A percentile compares a stretch with the other conserved stretches of the same genome.
Conservation (phyloP, 2,888 invertebrate species). For the Epinotia nisella region DNA sequence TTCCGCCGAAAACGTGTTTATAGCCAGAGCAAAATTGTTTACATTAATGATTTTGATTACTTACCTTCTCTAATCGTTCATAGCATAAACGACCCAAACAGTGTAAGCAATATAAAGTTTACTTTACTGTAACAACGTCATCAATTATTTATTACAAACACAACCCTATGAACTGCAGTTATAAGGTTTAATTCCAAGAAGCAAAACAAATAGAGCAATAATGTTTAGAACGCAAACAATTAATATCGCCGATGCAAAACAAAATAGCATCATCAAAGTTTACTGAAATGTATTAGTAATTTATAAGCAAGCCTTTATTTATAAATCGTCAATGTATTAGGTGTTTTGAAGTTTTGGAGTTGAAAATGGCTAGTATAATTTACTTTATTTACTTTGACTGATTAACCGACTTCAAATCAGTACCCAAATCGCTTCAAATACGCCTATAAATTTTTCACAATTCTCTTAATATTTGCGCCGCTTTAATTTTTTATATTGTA, state of each 20-base stretch:
- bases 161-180: neutral
- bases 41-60: too few relatives aligned
- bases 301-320: neutral
- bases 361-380: neutral
- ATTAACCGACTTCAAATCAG: too few relatives aligned
- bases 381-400: too few relatives aligned
- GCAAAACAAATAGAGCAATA: neutral
- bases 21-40: too few relatives aligned
- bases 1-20: too few relatives aligned
- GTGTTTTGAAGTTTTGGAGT: neutral
- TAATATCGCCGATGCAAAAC: neutral
- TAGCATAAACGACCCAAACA: too few relatives aligned
- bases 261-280: neutral
- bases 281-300: neutral
- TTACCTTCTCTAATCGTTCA: too few relatives aligned
- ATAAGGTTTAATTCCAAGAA: neutral
- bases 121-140: neutral
- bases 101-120: too few relatives aligned
- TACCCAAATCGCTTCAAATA: too few relatives aligned
- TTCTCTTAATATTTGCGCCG: too few relatives aligned
- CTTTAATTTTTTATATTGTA: too few relatives aligned
- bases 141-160: neutral
- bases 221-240: neutral
- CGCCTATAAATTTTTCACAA: too few relatives aligned
- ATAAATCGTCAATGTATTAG: neutral